Evolutionary conservation across 2,113 vertebrate genomes (phyloP).

Genomic region (Neodon shergylaensis): DNA sequence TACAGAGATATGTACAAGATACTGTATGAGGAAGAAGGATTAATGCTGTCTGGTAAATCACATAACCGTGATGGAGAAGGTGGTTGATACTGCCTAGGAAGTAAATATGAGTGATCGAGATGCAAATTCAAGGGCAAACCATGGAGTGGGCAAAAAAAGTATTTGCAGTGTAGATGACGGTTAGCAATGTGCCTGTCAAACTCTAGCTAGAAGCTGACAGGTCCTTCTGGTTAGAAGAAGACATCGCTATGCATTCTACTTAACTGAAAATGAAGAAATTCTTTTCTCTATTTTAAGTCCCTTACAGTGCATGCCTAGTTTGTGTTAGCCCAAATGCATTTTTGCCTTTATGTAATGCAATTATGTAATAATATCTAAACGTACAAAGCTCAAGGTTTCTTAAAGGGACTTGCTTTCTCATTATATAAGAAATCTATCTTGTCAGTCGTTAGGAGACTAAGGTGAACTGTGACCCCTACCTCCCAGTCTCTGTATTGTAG

Average conservation of each 20-base stretch:
- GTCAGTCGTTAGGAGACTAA: not conserved
- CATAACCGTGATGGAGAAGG: not conserved
- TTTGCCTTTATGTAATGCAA: not conserved
- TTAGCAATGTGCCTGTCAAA: not conserved
- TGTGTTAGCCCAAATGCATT: not conserved
- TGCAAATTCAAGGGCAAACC: conserved; percentile 23
- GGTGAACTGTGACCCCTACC: not conserved
- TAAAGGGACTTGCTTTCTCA: not conserved
- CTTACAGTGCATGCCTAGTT: not conserved
- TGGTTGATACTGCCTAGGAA: not conserved
- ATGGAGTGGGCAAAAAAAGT: not conserved
- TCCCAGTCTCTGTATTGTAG: too few species aligned
- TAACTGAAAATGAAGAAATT: not conserved
- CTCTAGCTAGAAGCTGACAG: not conserved
- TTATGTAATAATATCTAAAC: not conserved
- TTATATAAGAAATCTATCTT: not conserved
- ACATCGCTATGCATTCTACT: not conserved
- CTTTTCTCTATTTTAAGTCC: not conserved
- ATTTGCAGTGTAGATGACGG: not conserved
- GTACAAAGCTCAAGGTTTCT: conserved; percentile 11
- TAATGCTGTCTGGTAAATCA: conserved; percentile 19
- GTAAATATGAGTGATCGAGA: conserved; percentile 15
- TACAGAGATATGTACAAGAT: not conserved
- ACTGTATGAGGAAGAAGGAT: conserved; percentile 31
- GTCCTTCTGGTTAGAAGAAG: not conserved